Percentiles rank a stretch among this genome's conserved stretches.
Evolutionary conservation across 2,888 invertebrate species (phyloP).

Genomic region (Xestoiulus laeticollis): DNA sequence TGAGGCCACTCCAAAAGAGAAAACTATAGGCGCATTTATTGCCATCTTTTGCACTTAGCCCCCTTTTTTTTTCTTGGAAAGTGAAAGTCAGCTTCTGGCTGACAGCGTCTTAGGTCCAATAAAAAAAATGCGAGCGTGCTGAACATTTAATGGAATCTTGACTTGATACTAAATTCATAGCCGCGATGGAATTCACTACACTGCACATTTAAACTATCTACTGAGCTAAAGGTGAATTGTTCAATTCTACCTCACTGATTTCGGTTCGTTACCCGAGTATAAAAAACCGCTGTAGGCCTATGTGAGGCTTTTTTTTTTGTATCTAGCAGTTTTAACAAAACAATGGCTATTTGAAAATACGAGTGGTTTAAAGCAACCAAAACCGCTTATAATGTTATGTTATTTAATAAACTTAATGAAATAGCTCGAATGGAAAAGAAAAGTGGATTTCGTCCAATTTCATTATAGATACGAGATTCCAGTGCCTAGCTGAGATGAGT

Average conservation of each 20-base stretch:
- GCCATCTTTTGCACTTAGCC: neutral
- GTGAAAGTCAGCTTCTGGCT: slow-evolving; percentile 39
- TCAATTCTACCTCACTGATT: neutral
- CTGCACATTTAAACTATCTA: neutral
- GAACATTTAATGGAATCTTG: slow-evolving; percentile 8
- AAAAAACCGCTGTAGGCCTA: neutral
- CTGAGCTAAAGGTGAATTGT: slow-evolving; percentile 36
- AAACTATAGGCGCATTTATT: neutral
- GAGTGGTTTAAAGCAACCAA: neutral
- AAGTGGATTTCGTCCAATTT: too few species aligned
- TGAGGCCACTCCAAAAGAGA: neutral
- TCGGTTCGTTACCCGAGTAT: slow-evolving; percentile 1
- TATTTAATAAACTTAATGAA: too few species aligned
- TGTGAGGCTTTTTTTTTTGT: neutral
- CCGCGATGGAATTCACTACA: slow-evolving; percentile 7
- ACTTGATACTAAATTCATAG: neutral
- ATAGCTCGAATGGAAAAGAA: too few species aligned
- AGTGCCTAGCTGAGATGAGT: too few species aligned
- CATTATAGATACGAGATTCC: too few species aligned
- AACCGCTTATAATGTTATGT: too few species aligned
- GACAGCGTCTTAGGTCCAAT: neutral
- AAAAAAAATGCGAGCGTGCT: neutral
- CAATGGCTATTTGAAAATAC: neutral
- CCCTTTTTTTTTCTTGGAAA: neutral
- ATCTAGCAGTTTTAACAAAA: neutral